Evolutionary conservation across 2,888 invertebrate genomes (phyloP).

Genomic region (Hirtodrosophila histrioides): DNA sequence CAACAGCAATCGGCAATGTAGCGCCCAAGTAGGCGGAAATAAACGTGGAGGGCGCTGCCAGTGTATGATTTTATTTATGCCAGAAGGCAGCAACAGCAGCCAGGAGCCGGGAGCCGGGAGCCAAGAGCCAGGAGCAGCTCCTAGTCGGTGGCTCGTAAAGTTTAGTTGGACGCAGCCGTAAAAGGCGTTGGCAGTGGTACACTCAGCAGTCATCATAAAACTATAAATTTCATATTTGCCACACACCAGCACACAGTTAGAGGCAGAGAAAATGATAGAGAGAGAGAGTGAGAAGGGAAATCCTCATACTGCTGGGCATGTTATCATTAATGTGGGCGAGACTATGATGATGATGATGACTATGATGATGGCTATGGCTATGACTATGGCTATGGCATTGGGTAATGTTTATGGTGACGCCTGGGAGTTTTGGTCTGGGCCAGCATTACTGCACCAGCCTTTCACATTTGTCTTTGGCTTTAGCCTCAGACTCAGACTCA

Average conservation of each 20-base stretch:
- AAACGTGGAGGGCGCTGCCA: constrained; percentile 45
- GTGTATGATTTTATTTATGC: constrained; percentile 76
- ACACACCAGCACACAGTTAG: constrained; percentile 41
- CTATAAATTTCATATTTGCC: constrained; percentile 81
- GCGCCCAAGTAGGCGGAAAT: constrained; percentile 78
- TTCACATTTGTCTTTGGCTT: constrained; percentile 59
- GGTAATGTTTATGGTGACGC: constrained; percentile 78
- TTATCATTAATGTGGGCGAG: constrained; percentile 75
- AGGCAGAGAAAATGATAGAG: neutral
- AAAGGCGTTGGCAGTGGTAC: constrained; percentile 76
- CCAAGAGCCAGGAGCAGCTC: constrained; percentile 28
- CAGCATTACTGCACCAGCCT: constrained; percentile 37
- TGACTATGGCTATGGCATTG: constrained; percentile 56
- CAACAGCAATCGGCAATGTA: constrained; percentile 65
- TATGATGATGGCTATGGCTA: constrained; percentile 54
- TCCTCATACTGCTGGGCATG: constrained; percentile 42
- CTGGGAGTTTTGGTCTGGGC: constrained; percentile 64
- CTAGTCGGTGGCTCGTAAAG: constrained; percentile 69
- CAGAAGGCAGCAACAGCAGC: constrained; percentile 28
- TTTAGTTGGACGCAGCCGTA: constrained; percentile 73
- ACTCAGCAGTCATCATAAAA: constrained; percentile 82
- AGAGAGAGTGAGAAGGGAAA: constrained; percentile 3
- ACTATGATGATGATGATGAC: constrained; percentile 53
- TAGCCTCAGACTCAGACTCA: constrained; percentile 42
- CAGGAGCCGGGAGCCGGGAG: constrained; percentile 25